These are phyloP conservation scores for Oryzias celebensis DNA, from an alignment of 2,113 vertebrate species.

Conservation along the genomic window DNA sequence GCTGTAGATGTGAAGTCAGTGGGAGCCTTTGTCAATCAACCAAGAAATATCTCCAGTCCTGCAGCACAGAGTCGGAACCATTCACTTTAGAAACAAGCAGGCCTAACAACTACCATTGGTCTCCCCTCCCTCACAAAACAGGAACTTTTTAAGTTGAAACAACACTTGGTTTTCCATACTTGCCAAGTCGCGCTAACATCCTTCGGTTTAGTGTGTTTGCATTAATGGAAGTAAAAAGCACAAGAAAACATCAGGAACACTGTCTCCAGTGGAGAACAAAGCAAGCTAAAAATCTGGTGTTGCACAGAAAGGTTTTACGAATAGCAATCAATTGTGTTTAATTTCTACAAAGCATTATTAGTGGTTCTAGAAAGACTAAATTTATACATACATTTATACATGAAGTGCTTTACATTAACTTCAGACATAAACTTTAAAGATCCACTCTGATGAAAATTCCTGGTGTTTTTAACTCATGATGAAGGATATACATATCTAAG, in stretches of 20 bases:
- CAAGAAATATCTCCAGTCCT: constrained; percentile 84
- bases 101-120: too few relatives aligned
- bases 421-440: too few relatives aligned
- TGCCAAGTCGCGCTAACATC: constrained; percentile 75
- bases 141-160: constrained; percentile 6
- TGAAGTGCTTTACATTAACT: too few relatives aligned
- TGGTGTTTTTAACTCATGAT: too few relatives aligned
- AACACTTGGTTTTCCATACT: constrained; percentile 61
- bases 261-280: constrained; percentile 7
- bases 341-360: too few relatives aligned
- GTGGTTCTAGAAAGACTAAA: too few relatives aligned
- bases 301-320: too few relatives aligned
- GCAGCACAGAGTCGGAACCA: constrained; percentile 21
- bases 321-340: too few relatives aligned
- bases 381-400: too few relatives aligned
- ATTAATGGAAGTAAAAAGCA: constrained; percentile 59
- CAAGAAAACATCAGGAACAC: constrained; percentile 28
- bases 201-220: constrained; percentile 65
- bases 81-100: background rate
- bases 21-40: constrained; percentile 80
- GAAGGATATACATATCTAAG: too few relatives aligned
- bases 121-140: background rate
- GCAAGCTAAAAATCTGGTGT: background rate
- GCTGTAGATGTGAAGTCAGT: constrained; percentile 61
- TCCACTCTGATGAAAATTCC: too few relatives aligned